Conservation (phyloP, 2,797 vertebrate genomes). For the Scolopax bukidnonensis region DNA sequence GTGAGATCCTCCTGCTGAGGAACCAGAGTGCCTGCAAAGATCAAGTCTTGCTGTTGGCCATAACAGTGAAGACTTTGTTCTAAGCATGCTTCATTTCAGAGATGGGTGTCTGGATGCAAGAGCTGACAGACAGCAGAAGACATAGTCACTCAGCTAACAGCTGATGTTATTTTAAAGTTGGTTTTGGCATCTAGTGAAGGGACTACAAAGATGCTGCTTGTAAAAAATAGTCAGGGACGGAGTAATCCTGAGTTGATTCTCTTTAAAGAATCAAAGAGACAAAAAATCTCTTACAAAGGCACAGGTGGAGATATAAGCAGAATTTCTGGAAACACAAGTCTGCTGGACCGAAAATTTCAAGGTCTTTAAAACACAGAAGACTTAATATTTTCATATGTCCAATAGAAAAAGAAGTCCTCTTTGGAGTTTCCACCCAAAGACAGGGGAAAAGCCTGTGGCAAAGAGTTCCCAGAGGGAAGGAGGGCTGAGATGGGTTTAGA, state of each 20-base stretch:
- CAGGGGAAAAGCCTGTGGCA: not conserved
- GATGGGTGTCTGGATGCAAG: not conserved
- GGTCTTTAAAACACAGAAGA: not conserved
- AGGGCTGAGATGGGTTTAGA: not conserved
- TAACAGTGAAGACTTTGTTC: not conserved
- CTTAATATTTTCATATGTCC: not conserved
- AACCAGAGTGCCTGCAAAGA: not conserved
- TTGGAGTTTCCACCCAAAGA: not conserved
- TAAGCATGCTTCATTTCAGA: accelerated
- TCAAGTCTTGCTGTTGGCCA: not conserved
- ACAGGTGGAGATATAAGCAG: not conserved
- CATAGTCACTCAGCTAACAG: not conserved
- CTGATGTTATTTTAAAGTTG: not conserved
- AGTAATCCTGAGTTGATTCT: not conserved
- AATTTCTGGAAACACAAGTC: not conserved
- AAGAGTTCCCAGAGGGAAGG: not conserved
- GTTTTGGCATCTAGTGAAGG: not conserved
- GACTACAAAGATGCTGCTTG: not conserved
- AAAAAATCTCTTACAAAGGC: not conserved
- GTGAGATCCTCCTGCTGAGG: not conserved
- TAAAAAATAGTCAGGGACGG: not conserved
- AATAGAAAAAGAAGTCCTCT: not conserved
- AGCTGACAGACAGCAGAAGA: not conserved
- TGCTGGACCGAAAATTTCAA: not conserved
- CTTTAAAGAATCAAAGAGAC: not conserved